Percentiles rank a stretch among this genome's conserved stretches.
These are phyloP conservation scores for Arothron firmamentum DNA, from an alignment of 2,113 vertebrate species.

Conservation along the genomic window DNA sequence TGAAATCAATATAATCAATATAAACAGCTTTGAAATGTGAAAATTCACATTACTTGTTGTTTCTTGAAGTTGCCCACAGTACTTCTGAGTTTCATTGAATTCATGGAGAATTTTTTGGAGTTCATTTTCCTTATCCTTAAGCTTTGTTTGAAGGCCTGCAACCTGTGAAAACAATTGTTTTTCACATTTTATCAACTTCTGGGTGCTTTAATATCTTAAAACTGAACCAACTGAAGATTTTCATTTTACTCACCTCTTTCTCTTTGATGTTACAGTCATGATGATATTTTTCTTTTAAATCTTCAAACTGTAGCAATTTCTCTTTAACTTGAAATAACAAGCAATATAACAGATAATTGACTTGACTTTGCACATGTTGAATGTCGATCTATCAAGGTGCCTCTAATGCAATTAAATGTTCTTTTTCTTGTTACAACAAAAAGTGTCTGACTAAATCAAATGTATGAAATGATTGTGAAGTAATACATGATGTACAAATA, in stretches of 20 bases:
- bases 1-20: no score
- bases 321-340: constrained; percentile 79
- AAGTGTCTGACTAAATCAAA: not conserved
- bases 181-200: not conserved
- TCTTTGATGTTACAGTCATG: constrained; percentile 78
- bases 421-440: not conserved
- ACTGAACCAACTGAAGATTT: not conserved
- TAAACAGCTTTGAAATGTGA: no score
- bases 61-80: constrained; percentile 74
- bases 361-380: not conserved
- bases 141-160: constrained; percentile 68
- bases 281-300: constrained; percentile 75
- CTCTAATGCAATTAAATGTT: not conserved
- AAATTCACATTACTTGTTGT: constrained; percentile 75
- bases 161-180: constrained; percentile 68
- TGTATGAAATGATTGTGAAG: no score
- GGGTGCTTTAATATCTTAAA: not conserved
- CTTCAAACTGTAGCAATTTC: constrained; percentile 76
- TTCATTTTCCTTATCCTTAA: constrained; percentile 74
- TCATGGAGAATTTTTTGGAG: constrained; percentile 71
- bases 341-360: not conserved
- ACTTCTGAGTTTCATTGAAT: constrained; percentile 74
- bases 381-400: not conserved
- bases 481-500: not conserved
- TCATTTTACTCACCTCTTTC: constrained; percentile 76